These are phyloP conservation scores for Formica aserva DNA, from an alignment of 2,888 invertebrate genomes.

Conservation along the genomic window DNA sequence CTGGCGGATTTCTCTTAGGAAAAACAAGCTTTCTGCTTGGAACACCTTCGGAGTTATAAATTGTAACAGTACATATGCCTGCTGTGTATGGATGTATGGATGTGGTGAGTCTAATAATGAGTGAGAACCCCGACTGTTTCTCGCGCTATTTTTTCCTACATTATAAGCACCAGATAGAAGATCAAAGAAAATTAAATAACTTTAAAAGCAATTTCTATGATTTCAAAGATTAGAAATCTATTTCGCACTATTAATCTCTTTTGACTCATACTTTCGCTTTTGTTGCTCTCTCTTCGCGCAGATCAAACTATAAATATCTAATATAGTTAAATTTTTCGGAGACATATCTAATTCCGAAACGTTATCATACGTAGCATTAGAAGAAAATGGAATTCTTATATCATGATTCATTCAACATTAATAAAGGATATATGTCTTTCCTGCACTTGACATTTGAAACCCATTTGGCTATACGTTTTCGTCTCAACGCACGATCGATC, in stretches of 20 bases:
- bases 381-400: too few relatives aligned
- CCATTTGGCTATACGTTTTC: background rate
- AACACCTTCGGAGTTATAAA: conserved; percentile 42
- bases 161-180: background rate
- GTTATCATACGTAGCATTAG: background rate
- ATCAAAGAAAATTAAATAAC: background rate
- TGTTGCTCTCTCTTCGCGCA: background rate
- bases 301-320: background rate
- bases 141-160: background rate
- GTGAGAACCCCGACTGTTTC: conserved; percentile 54
- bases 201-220: background rate
- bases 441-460: background rate
- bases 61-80: conserved; percentile 58
- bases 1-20: conserved; percentile 58
- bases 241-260: background rate
- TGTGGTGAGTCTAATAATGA: conserved; percentile 52
- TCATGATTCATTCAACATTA: background rate
- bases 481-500: conserved; percentile 1
- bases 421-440: background rate
- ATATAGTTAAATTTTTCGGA: background rate
- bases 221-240: background rate
- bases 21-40: conserved; percentile 28
- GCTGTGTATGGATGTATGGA: background rate
- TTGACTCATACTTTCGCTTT: background rate
- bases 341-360: too few relatives aligned